phyloP scores from a whole-genome alignment of 1,140 invertebrate genomes.

The Leguminivora glycinivorella region DNA sequence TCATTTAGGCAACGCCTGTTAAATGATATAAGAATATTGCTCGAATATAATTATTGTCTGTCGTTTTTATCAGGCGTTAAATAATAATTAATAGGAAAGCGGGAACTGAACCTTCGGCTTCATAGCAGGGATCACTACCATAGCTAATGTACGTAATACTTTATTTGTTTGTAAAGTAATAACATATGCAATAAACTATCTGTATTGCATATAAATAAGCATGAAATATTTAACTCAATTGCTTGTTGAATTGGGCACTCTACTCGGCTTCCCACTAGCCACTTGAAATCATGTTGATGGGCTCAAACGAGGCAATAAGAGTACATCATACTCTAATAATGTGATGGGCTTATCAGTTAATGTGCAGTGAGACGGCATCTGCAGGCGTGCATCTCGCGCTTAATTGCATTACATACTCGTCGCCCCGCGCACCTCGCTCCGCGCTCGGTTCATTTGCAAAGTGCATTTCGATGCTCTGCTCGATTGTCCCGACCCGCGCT shows the following conservation, averaged over 20 bases:
- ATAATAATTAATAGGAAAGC: too few relatives aligned
- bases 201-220: too few relatives aligned
- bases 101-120: too few relatives aligned
- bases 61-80: too few relatives aligned
- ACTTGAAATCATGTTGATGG: neutral
- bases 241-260: neutral
- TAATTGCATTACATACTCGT: slow-evolving; percentile 72
- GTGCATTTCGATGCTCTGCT: slow-evolving; percentile 75
- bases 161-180: too few relatives aligned
- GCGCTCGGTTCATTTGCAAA: slow-evolving; percentile 76
- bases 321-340: slow-evolving; percentile 12
- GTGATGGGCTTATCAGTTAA: slow-evolving; percentile 31
- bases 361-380: slow-evolving; percentile 49
- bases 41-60: too few relatives aligned
- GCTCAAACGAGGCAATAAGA: neutral
- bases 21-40: too few relatives aligned
- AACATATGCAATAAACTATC: too few relatives aligned
- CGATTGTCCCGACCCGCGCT: slow-evolving; percentile 68
- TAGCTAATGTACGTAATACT: too few relatives aligned
- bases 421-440: slow-evolving; percentile 38
- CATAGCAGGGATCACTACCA: too few relatives aligned
- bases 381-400: slow-evolving; percentile 61
- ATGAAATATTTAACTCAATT: neutral
- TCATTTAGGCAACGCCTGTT: too few relatives aligned
- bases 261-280: neutral